A percentile compares a stretch with the other conserved stretches of the same genome.
Conservation (phyloP, 1,140 invertebrate genomes). For the Acyrthosiphon pisum region DNA sequence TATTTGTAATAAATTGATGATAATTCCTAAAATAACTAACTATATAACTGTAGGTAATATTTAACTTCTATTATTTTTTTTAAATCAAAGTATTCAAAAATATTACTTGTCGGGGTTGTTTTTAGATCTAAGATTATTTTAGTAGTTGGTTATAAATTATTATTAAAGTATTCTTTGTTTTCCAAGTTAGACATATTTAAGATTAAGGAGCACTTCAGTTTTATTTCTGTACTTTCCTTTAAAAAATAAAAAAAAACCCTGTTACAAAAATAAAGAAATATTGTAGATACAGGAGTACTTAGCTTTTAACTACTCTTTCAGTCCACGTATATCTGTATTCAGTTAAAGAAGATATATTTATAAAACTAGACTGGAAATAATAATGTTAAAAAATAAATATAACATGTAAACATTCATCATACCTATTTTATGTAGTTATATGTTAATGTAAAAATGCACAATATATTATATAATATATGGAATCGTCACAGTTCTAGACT, state of each 20-base stretch:
- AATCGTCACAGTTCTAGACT: neutral
- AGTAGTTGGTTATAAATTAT: neutral
- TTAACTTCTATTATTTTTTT: neutral
- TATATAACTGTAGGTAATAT: neutral
- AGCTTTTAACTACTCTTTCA: neutral
- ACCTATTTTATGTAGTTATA: too few relatives aligned
- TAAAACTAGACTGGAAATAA: neutral
- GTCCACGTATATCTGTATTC: neutral
- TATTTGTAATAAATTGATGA: neutral
- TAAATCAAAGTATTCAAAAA: neutral
- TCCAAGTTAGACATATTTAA: neutral
- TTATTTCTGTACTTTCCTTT: neutral
- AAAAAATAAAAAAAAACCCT: neutral
- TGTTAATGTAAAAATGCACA: too few relatives aligned
- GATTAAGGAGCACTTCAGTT: neutral
- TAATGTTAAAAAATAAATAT: too few relatives aligned
- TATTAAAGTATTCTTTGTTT: neutral
- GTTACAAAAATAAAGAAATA: neutral
- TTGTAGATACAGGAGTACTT: neutral
- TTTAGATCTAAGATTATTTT: neutral
- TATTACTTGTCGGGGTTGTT: neutral
- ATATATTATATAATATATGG: too few relatives aligned
- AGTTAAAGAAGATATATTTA: neutral
- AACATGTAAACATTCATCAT: too few relatives aligned
- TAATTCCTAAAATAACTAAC: neutral